These are phyloP conservation scores for Macropus fuliginosus DNA, from an alignment of 2,797 vertebrate species.

Conservation along the genomic window DNA sequence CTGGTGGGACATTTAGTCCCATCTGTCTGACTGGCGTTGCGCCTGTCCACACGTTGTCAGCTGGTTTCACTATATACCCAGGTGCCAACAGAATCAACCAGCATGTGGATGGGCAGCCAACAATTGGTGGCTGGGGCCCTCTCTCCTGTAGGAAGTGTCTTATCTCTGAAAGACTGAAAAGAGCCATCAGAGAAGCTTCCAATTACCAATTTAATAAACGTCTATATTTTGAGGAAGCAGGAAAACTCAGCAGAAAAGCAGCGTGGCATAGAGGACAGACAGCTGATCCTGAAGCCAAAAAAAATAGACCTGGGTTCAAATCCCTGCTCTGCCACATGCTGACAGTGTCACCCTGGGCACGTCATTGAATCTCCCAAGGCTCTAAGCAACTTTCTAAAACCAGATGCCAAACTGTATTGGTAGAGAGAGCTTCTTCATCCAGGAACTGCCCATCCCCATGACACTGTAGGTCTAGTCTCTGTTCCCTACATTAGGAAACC, in stretches of 20 bases:
- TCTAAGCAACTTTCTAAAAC: neutral
- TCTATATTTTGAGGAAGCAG: neutral
- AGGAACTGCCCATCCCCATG: neutral
- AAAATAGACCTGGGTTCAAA: neutral
- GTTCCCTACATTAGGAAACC: neutral
- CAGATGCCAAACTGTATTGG: neutral
- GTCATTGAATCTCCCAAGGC: neutral
- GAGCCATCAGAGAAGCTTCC: neutral
- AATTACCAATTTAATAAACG: neutral
- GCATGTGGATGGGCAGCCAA: neutral
- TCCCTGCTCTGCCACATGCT: neutral
- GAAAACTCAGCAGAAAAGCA: neutral
- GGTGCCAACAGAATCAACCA: slow-evolving; percentile 71
- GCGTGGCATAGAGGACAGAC: neutral
- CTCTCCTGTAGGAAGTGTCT: neutral
- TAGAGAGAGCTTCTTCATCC: neutral
- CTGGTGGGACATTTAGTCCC: slow-evolving; percentile 72
- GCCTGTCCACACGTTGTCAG: slow-evolving; percentile 78
- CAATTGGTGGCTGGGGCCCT: neutral
- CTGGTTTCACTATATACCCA: slow-evolving; percentile 62
- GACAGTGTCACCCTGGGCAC: neutral
- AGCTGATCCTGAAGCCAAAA: neutral
- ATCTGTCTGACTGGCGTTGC: slow-evolving; percentile 74
- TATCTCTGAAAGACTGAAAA: neutral
- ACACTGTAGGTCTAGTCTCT: neutral